Evolutionary conservation across 2,888 invertebrate genomes (phyloP), one percentile per base, ranked within the genome.

Genomic region (Camptogramma bilineatum): DNA sequence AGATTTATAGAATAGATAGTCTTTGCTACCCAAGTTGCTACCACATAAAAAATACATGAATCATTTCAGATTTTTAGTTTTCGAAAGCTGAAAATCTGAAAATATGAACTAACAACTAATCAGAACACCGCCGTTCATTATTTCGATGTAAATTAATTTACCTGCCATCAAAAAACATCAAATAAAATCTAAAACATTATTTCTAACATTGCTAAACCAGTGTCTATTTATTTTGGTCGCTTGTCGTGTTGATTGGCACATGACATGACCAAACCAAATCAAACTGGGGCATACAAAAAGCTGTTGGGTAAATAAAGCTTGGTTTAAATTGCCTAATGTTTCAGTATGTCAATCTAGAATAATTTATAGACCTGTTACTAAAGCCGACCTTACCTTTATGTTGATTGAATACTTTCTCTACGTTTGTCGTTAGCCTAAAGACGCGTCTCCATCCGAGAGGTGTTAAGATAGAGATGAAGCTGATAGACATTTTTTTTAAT

Each of bases 161-260:
- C 28, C 28, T 28, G 28, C 28, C 28, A 28, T 28, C 28, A 28
- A 4, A 28, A 2, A 28, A 28, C 7, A 28, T 28, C 7, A 34
- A 31, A 31, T 9, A 31, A 31, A 9, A 7, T 31, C 31, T 31
- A 13, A 39, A 39, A 13, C 13, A 44, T 17, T 17, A 21, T 48
- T n/a, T 48, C 2, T 48, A 48, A n/a, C 10, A 56, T n/a, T n/a
- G 13, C 1, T 18, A 60, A 60, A 53, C 17, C 28, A 16, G 9
- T 17, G 34, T 55, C 31, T 55, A 55, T 64, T 64, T 59, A n/a
- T 19, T 39, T 31, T 55, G 50, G 44, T 17, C 24, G 69, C 80
- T 78, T 78, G 66, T 64, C 17, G 55, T 69, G 79, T 76, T 82
- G 80, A 83, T 83, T 82, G 80, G 72, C 63, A 57, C 73, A 74